Conservation (phyloP, 2,888 invertebrate species). For the Chrysotoxum bicinctum region DNA sequence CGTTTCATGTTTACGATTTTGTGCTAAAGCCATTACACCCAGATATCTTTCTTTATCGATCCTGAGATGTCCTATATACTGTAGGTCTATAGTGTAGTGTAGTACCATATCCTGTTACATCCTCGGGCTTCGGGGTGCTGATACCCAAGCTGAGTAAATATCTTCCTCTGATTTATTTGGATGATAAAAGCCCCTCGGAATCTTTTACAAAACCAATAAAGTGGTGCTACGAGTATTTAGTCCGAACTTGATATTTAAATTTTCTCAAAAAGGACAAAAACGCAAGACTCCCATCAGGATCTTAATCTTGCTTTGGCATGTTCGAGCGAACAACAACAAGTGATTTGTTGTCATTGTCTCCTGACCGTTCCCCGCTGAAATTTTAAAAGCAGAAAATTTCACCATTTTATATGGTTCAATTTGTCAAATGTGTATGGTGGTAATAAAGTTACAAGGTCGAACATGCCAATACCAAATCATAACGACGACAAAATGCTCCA, state of each 20-base stretch:
- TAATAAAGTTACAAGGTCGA: background rate
- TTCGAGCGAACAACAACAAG: conserved; percentile 51
- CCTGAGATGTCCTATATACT: conserved; percentile 23
- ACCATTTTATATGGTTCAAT: conserved; percentile 50
- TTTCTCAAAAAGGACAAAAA: conserved; percentile 45
- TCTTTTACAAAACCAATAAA: conserved; percentile 47
- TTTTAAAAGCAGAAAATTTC: conserved; percentile 5
- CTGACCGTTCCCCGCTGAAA: background rate
- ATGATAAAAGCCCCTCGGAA: conserved; percentile 50
- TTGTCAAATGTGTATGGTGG: background rate
- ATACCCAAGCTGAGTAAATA: conserved; percentile 47
- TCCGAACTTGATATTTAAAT: conserved; percentile 68
- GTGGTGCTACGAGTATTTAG: conserved; percentile 36
- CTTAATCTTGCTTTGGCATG: conserved; percentile 40
- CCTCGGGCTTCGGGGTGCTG: conserved; percentile 48
- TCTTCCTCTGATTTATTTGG: conserved; percentile 61
- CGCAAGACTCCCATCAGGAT: conserved; percentile 16
- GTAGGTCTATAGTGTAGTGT: background rate
- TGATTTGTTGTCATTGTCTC: conserved; percentile 41
- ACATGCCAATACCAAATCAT: conserved; percentile 7
- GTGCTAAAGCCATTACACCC: conserved; percentile 62
- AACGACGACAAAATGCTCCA: conserved; percentile 44
- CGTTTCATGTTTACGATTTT: conserved; percentile 70
- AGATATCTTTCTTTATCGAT: conserved; percentile 63
- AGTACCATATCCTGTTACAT: conserved; percentile 54